phyloP scores from a whole-genome alignment of 2,797 vertebrate species.

The Phylloscopus collybita region DNA sequence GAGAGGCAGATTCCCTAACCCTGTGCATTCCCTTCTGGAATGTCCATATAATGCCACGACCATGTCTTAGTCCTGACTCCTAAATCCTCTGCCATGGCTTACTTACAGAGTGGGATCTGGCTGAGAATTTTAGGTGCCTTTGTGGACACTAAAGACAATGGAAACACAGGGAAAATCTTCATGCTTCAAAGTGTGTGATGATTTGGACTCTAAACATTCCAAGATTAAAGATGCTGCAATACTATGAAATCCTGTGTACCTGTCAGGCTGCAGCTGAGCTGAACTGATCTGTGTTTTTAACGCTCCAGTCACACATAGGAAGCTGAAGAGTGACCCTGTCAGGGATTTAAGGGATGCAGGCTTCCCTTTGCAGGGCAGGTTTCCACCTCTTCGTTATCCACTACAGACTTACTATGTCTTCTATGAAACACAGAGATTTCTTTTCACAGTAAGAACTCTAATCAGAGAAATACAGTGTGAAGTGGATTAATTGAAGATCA shows the following conservation, averaged over 20 bases:
- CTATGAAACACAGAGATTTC: background rate
- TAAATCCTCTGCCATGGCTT: background rate
- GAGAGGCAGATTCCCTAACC: background rate
- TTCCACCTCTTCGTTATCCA: background rate
- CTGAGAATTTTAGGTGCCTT: background rate
- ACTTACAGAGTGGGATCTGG: background rate
- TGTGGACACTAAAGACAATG: background rate
- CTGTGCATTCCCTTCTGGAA: background rate
- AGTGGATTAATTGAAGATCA: background rate
- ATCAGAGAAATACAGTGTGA: background rate
- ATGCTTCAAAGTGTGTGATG: accelerated
- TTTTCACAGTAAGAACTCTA: background rate
- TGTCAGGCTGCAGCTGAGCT: background rate
- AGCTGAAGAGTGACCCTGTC: background rate
- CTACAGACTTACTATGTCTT: background rate
- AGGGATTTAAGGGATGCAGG: background rate
- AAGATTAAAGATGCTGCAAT: background rate
- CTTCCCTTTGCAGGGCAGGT: background rate
- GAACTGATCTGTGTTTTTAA: background rate
- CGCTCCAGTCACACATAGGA: accelerated
- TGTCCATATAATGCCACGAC: background rate
- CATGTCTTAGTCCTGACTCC: background rate
- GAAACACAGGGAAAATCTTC: background rate
- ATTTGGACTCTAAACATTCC: background rate
- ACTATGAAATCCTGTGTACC: background rate